phyloP scores from a whole-genome alignment of 2,113 vertebrate species.

The Coryphaenoides rupestris region DNA sequence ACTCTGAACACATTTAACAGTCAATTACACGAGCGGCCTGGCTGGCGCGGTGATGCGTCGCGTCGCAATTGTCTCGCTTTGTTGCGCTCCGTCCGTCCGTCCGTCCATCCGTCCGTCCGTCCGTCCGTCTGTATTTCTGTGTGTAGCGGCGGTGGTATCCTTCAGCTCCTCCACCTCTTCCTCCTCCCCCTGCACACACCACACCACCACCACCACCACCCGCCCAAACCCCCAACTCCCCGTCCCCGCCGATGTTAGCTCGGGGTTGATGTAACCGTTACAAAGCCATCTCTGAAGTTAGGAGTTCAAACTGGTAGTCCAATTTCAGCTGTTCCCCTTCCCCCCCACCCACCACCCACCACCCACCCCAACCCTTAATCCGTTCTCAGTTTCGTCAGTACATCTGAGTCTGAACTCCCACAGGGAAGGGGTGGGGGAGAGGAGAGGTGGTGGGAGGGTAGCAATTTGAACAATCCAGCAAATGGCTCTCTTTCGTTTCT shows the following conservation, averaged over 20 bases:
- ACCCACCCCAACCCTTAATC: too few relatives aligned
- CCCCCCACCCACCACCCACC: too few relatives aligned
- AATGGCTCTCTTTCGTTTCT: constrained; percentile 56
- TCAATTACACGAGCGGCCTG: constrained; percentile 82
- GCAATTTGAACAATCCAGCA: constrained; percentile 65
- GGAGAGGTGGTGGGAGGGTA: constrained; percentile 31
- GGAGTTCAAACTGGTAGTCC: constrained; percentile 42
- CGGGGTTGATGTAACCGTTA: constrained; percentile 47
- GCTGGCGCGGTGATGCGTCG: too few relatives aligned
- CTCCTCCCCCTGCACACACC: too few relatives aligned
- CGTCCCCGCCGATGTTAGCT: constrained; percentile 47
- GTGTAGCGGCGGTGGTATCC: constrained; percentile 57
- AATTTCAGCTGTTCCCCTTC: constrained; percentile 43
- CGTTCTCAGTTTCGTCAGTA: constrained; percentile 45
- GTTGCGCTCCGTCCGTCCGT: too few relatives aligned
- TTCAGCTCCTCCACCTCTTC: constrained; percentile 35
- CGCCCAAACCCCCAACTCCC: too few relatives aligned
- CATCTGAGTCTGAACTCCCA: constrained; percentile 41
- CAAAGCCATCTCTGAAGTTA: constrained; percentile 54
- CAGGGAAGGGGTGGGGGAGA: constrained; percentile 56
- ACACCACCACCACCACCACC: too few relatives aligned
- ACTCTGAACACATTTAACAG: constrained; percentile 91
- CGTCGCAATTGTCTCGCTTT: constrained; percentile 68
- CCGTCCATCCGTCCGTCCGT: too few relatives aligned
- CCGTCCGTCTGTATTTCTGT: constrained; percentile 66